phyloP scores from a whole-genome alignment of 2,113 vertebrate species.

The Burhinus oedicnemus region DNA sequence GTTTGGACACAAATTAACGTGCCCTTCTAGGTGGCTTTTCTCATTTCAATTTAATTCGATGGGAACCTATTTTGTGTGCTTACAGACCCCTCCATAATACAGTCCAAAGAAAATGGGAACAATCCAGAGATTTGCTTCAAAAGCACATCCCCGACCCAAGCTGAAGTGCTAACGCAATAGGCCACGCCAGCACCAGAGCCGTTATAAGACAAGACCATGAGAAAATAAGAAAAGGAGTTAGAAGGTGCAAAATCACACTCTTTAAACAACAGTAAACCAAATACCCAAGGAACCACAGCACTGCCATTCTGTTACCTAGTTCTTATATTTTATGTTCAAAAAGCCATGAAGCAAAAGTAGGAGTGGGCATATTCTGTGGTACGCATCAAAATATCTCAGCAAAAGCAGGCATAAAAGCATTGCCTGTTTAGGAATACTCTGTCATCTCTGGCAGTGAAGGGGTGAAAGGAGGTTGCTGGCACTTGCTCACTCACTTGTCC shows the following conservation, averaged over 20 bases:
- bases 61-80: background rate
- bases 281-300: background rate
- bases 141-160: background rate
- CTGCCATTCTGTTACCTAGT: background rate
- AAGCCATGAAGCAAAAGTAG: background rate
- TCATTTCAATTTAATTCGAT: background rate
- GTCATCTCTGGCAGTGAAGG: background rate
- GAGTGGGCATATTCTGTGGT: background rate
- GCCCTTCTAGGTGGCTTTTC: background rate
- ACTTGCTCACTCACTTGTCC: background rate
- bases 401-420: background rate
- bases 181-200: background rate
- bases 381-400: background rate
- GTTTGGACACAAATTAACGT: background rate
- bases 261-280: background rate
- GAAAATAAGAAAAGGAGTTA: background rate
- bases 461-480: background rate
- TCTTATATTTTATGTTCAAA: background rate
- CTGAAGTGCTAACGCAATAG: background rate
- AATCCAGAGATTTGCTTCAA: background rate
- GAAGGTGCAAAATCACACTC: background rate
- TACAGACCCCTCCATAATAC: background rate
- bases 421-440: background rate
- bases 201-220: background rate
- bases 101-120: background rate